A percentile compares a stretch with the other conserved stretches of the same genome.
Conservation (phyloP, 2,113 vertebrate species). For the Mastomys coucha region DNA sequence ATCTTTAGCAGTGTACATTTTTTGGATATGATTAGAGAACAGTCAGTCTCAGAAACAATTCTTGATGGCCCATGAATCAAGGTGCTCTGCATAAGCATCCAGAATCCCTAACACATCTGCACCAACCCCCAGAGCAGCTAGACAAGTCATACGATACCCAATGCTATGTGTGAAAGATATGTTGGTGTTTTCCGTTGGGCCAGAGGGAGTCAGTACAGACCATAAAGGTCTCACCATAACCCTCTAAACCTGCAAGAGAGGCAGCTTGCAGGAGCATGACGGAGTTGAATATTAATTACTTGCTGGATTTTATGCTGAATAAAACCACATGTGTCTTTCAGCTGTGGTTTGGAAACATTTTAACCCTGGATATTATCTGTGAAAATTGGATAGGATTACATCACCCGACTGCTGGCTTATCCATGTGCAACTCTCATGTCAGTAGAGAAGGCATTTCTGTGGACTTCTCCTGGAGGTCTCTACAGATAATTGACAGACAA, state of each 20-base stretch:
- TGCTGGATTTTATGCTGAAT: conserved; percentile 79
- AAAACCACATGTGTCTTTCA: conserved; percentile 82
- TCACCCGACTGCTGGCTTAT: conserved; percentile 72
- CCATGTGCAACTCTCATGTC: conserved; percentile 69
- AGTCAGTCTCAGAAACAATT: background rate
- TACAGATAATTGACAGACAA: background rate
- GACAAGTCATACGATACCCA: background rate
- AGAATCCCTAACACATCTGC: background rate
- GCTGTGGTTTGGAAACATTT: conserved; percentile 80
- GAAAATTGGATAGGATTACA: conserved; percentile 78
- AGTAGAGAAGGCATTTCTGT: conserved; percentile 50
- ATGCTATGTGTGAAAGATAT: background rate
- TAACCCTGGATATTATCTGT: conserved; percentile 77
- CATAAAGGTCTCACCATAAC: background rate
- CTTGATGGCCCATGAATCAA: background rate
- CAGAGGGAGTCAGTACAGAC: background rate
- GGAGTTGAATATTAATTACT: conserved; percentile 76
- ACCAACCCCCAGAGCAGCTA: background rate
- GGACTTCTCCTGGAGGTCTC: background rate
- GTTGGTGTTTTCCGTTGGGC: background rate
- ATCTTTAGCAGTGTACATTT: background rate
- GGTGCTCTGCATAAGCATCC: background rate
- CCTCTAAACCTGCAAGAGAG: background rate
- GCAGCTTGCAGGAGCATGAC: conserved; percentile 72
- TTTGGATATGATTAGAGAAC: background rate